Evolutionary conservation across 2,113 vertebrate genomes (phyloP), one percentile per base, ranked within the genome.

Genomic region (Myrmecobius fasciatus): DNA sequence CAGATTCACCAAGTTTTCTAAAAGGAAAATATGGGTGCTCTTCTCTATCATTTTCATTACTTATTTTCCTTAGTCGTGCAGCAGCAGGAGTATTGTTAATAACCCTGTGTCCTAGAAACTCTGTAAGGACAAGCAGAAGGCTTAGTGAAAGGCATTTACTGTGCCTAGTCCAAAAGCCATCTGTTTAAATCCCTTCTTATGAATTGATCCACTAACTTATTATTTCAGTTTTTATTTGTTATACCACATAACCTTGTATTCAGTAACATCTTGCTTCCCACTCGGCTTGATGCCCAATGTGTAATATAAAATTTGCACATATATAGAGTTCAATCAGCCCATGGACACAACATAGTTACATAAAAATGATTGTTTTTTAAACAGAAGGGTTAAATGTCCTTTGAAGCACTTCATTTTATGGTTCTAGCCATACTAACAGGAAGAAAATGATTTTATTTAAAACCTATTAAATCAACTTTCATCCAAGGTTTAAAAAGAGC

Each of bases 231-330:
- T 89, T 48, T 89, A 95, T 75, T 93, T 92, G 0, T 7, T 88
- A 1, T 91, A 6, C 89, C 67, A 89, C 46, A 49, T 47, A 93
- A 91, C 0, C 5, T 75, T 96, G 67, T 83, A 43, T 95, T 95
- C 95, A 83, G 1, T 92, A 95, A 53, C 12, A 54, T 46, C 36
- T 96, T 95, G 24, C 11, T 96, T 93, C 89, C 83, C 89, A 90
- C 89, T 89, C 88, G 89, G 67, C 94, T 92, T 95, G 3, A 53
- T 48, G 26, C 3, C 48, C 46, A 8, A 14, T 89, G 7, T 46
- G 89, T 90, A 96, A 91, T 90, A 60, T 11, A 54, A 36, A 53
- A 28, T 75, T 96, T 43, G 3, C 26, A 92, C 3, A 43, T 56
- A n/a, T 60, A 24, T 9, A 10, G 12, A 49, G 25, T 49, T 75